phyloP scores from a whole-genome alignment of 2,113 vertebrate genomes.

The Poeciliopsis occidentalis region DNA sequence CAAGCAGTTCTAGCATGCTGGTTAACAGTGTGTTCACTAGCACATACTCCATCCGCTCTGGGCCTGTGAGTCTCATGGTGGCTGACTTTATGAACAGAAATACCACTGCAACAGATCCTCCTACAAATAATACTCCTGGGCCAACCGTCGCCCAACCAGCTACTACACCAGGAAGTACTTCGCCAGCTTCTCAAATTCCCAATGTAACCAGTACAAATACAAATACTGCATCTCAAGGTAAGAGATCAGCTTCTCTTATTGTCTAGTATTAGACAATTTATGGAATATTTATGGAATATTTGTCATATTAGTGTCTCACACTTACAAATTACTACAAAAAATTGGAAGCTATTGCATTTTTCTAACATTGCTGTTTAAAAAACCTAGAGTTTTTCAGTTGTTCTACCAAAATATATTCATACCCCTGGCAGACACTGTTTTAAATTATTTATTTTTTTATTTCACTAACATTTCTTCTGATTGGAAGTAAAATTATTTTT shows the following conservation, averaged over 20 bases:
- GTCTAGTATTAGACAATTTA: too few relatives aligned
- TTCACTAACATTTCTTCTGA: background rate
- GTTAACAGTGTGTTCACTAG: slow-evolving; percentile 23
- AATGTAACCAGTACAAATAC: background rate
- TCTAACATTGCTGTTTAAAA: background rate
- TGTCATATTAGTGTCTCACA: too few relatives aligned
- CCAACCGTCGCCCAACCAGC: background rate
- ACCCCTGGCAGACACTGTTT: background rate
- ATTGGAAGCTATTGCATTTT: background rate
- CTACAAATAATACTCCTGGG: background rate
- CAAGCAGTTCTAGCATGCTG: accelerated
- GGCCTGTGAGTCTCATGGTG: slow-evolving; percentile 49
- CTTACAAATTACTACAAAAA: background rate
- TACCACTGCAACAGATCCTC: background rate
- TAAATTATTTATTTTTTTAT: background rate
- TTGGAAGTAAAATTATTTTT: background rate
- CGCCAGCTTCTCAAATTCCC: background rate
- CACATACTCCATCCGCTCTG: slow-evolving; percentile 55
- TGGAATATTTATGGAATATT: too few relatives aligned
- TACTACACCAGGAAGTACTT: background rate
- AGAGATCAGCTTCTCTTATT: background rate
- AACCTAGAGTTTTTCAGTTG: background rate
- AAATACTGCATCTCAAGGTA: slow-evolving; percentile 47
- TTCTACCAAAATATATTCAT: background rate
- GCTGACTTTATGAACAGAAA: background rate